Evolutionary conservation across 2,888 invertebrate genomes (phyloP).

Genomic region (Andrena chrysosceles): DNA sequence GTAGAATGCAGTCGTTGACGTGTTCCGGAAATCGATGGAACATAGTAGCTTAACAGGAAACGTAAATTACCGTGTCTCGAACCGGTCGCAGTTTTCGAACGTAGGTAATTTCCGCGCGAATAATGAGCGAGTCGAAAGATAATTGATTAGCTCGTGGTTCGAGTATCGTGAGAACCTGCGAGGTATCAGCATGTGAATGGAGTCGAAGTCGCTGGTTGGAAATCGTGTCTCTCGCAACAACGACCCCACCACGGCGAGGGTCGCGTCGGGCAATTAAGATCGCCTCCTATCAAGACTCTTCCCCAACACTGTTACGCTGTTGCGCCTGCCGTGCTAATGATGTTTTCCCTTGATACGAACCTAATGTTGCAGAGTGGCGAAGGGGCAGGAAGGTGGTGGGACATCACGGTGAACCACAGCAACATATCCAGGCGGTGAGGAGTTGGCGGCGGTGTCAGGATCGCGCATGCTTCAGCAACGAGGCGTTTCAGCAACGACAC

Average conservation of each 20-base stretch:
- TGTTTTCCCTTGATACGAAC: slow-evolving; percentile 8
- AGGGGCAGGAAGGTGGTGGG: slow-evolving; percentile 43
- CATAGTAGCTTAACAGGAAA: slow-evolving; percentile 39
- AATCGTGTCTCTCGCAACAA: not conserved
- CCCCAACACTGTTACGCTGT: no score
- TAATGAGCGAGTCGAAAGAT: slow-evolving; percentile 17
- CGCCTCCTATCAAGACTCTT: no score
- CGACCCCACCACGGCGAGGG: not conserved
- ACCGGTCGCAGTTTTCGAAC: slow-evolving; percentile 33
- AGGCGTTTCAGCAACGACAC: slow-evolving; percentile 78
- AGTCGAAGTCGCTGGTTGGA: not conserved
- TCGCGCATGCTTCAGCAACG: slow-evolving; percentile 82
- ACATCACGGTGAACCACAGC: slow-evolving; percentile 59
- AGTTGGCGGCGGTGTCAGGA: slow-evolving; percentile 66
- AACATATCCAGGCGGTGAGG: slow-evolving; percentile 55
- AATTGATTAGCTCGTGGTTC: slow-evolving; percentile 34
- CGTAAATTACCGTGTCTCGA: slow-evolving; percentile 32
- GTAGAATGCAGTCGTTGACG: not conserved
- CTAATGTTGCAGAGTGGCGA: slow-evolving; percentile 48
- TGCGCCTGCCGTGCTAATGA: not conserved
- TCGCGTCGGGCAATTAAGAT: not conserved
- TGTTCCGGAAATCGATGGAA: slow-evolving; percentile 27
- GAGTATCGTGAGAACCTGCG: slow-evolving; percentile 34
- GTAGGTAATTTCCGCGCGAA: slow-evolving; percentile 22
- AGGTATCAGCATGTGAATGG: slow-evolving; percentile 1